A percentile compares a stretch with the other conserved stretches of the same genome.
phyloP scores from a whole-genome alignment of 2,113 vertebrate species.

The Cyphomyrus discorhynchus region DNA sequence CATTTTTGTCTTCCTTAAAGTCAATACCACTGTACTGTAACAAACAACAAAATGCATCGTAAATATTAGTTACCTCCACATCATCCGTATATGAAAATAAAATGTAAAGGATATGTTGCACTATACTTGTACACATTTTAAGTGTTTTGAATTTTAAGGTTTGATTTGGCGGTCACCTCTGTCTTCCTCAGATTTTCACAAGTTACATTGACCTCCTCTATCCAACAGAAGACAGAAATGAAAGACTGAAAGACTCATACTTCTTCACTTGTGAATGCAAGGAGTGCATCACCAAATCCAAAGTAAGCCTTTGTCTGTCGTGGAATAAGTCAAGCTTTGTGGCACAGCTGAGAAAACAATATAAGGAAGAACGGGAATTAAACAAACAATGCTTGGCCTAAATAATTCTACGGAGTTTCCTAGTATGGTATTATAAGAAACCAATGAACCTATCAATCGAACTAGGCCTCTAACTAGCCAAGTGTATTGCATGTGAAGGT shows the following conservation, averaged over 20 bases:
- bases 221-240: conserved; percentile 90
- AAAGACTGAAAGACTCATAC: conserved; percentile 75
- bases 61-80: not conserved
- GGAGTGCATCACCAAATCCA: conserved; percentile 73
- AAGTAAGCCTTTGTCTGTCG: conserved; percentile 52
- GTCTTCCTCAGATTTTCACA: conserved; percentile 73
- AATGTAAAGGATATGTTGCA: not conserved
- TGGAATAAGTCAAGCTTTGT: not conserved
- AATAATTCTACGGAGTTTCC: not conserved
- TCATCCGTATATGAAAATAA: not conserved
- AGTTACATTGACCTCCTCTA: conserved; percentile 95
- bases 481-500: not conserved
- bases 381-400: not conserved
- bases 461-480: not conserved
- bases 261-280: conserved; percentile 84
- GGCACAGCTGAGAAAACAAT: not conserved
- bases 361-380: not conserved
- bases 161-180: not conserved
- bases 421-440: not conserved
- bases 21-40: not conserved
- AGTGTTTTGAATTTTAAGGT: not conserved
- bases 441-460: not conserved
- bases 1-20: not conserved
- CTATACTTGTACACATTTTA: not conserved
- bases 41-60: not conserved